Conservation (phyloP, 2,797 vertebrate species). For the Neosilurus hyrtlii region DNA sequence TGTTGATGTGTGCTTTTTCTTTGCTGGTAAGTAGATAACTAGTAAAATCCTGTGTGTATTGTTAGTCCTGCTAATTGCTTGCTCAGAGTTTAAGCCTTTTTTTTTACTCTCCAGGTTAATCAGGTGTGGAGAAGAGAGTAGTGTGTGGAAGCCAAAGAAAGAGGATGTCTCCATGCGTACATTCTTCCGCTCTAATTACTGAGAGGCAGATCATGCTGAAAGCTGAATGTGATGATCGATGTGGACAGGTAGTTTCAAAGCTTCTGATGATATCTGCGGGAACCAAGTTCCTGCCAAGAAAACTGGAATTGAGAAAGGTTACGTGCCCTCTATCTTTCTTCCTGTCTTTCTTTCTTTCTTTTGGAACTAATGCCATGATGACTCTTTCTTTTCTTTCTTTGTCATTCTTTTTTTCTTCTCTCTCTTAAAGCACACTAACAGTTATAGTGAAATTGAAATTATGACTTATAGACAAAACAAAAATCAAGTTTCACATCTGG, state of each 20-base stretch:
- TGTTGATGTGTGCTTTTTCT: neutral
- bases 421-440: neutral
- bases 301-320: conserved; percentile 1
- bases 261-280: conserved; percentile 65
- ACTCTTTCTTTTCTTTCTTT: neutral
- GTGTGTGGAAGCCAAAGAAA: conserved; percentile 28
- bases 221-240: conserved; percentile 71
- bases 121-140: conserved; percentile 36
- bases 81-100: neutral
- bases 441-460: neutral
- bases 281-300: conserved; percentile 64
- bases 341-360: conserved; percentile 2
- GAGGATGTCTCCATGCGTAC: conserved; percentile 63
- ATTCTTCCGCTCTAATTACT: conserved; percentile 76
- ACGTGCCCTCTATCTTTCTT: conserved; percentile 13
- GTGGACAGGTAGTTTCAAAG: conserved; percentile 77
- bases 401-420: neutral
- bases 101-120: conserved; percentile 7
- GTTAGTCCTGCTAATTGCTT: neutral
- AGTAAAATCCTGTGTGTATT: neutral
- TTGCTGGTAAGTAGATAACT: neutral
- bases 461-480: neutral
- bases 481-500: no score
- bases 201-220: conserved; percentile 68
- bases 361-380: no score